These are phyloP conservation scores for Drosophila cardini DNA, from an alignment of 1,140 invertebrate genomes.

Conservation along the genomic window DNA sequence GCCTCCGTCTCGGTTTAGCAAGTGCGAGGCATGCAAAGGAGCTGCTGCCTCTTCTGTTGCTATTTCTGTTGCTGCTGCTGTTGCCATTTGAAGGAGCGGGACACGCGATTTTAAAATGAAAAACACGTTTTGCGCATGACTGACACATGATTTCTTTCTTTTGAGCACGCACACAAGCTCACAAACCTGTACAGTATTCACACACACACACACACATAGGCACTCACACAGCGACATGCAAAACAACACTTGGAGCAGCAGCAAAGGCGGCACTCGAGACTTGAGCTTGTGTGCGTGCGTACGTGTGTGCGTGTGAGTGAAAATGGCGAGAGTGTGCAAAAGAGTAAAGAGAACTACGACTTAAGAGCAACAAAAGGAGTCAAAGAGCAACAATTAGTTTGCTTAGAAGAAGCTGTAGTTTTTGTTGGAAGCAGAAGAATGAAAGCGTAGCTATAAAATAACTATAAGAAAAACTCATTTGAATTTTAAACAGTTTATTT, in stretches of 20 bases:
- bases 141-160: constrained; percentile 81
- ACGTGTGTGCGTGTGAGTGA: constrained; percentile 15
- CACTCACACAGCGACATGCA: constrained; percentile 22
- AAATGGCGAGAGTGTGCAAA: constrained; percentile 27
- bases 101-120: constrained; percentile 81
- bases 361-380: constrained; percentile 43
- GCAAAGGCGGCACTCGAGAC: constrained; percentile 24
- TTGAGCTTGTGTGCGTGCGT: not conserved
- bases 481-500: too few species aligned
- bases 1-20: constrained; percentile 75
- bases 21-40: constrained; percentile 77
- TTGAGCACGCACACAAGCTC: constrained; percentile 28
- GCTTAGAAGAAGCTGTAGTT: constrained; percentile 26
- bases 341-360: constrained; percentile 31
- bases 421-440: not conserved
- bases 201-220: constrained; percentile 1
- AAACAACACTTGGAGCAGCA: constrained; percentile 40
- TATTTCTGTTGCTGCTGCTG: constrained; percentile 1
- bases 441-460: not conserved
- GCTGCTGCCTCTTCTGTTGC: constrained; percentile 27
- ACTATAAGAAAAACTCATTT: too few species aligned
- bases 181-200: constrained; percentile 17
- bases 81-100: constrained; percentile 62
- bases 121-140: constrained; percentile 84
- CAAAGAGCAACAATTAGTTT: constrained; percentile 47